Evolutionary conservation across 2,113 vertebrate species (phyloP).

Genomic region (Sphyrna mokarran): DNA sequence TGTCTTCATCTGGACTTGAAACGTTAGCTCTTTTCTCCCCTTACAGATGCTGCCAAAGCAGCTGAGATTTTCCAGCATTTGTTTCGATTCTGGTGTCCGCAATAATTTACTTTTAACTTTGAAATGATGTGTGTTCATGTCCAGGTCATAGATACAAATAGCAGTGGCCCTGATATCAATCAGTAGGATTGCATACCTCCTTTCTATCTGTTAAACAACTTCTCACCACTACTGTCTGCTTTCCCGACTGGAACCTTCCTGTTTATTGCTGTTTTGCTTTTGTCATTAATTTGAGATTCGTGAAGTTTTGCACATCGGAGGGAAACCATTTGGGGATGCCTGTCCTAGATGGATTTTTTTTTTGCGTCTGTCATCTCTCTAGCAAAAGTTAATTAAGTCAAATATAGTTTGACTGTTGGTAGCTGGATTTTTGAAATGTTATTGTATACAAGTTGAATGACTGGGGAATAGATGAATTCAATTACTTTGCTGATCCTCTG

Average conservation of each 20-base stretch:
- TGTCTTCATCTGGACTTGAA: too few species aligned
- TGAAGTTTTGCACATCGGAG: not conserved
- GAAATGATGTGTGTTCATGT: too few species aligned
- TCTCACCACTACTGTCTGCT: not conserved
- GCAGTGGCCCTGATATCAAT: not conserved
- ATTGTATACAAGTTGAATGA: not conserved
- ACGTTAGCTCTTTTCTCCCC: too few species aligned
- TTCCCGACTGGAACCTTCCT: not conserved
- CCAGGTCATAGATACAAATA: not conserved
- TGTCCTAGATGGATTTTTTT: not conserved
- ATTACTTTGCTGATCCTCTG: not conserved
- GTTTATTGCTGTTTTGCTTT: not conserved
- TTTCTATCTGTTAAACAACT: not conserved
- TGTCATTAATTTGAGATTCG: not conserved
- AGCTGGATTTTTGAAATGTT: not conserved
- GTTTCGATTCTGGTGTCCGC: too few species aligned
- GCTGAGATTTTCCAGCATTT: too few species aligned
- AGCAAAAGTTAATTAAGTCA: not conserved
- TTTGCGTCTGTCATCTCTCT: not conserved
- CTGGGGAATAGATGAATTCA: conserved; percentile 5
- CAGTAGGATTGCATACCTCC: not conserved
- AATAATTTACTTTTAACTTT: too few species aligned
- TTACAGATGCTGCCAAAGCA: too few species aligned
- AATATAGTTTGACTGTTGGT: not conserved
- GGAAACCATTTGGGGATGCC: not conserved